Conservation (phyloP, 2,113 vertebrate species). For the Heliornis fulica region DNA sequence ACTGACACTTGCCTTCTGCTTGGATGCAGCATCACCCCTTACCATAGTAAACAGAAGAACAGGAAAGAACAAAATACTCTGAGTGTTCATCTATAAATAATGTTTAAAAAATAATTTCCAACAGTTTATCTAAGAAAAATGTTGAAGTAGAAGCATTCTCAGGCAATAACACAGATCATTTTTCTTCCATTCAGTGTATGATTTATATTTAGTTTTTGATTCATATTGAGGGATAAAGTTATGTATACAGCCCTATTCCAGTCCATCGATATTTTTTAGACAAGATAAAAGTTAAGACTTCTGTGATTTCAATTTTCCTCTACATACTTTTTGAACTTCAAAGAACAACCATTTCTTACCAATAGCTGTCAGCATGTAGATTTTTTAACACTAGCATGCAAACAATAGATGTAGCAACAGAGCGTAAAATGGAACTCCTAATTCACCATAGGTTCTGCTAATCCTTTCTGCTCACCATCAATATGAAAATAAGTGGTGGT, state of each 20-base stretch:
- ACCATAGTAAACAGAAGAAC: neutral
- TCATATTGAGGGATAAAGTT: neutral
- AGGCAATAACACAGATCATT: neutral
- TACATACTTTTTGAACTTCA: neutral
- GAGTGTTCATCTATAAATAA: neutral
- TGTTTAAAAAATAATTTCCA: neutral
- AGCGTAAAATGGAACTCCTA: neutral
- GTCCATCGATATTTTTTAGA: neutral
- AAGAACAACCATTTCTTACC: neutral
- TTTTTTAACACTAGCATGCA: accelerated
- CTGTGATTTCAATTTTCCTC: neutral
- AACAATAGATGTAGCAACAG: neutral
- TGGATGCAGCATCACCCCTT: neutral
- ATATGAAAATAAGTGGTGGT: neutral
- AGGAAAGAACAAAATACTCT: neutral
- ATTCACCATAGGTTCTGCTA: neutral
- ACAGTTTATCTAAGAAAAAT: neutral
- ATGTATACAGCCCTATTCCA: neutral
- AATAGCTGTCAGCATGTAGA: neutral
- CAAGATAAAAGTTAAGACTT: neutral
- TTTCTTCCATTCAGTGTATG: neutral
- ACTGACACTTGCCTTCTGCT: neutral
- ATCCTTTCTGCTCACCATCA: neutral
- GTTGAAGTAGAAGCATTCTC: neutral
- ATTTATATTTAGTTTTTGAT: neutral